Evolutionary conservation across 1,140 invertebrate genomes (phyloP).

Genomic region (Drosophila auraria): DNA sequence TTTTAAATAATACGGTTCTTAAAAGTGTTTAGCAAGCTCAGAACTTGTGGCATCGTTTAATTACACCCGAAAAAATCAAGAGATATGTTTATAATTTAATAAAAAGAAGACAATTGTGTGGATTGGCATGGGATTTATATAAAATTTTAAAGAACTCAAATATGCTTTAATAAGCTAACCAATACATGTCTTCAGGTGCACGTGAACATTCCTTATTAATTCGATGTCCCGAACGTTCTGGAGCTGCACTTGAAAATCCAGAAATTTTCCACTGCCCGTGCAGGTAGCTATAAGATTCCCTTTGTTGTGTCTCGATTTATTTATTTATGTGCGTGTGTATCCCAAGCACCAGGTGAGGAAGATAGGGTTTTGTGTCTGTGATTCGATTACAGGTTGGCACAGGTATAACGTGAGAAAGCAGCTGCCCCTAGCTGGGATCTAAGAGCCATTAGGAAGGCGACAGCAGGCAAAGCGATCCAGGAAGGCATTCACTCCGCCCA

Average conservation of each 20-base stretch:
- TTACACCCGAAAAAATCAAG: neutral
- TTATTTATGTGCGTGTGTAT: slow-evolving; percentile 17
- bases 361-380: slow-evolving; percentile 1
- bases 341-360: slow-evolving; percentile 7
- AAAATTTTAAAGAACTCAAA: too few relatives aligned
- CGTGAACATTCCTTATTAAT: neutral
- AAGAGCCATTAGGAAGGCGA: slow-evolving; percentile 15
- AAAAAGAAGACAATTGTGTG: neutral
- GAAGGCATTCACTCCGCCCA: slow-evolving; percentile 58
- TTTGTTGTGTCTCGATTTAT: slow-evolving; percentile 33
- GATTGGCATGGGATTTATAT: too few relatives aligned
- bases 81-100: neutral
- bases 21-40: slow-evolving; percentile 23
- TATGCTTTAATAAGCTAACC: neutral
- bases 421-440: slow-evolving; percentile 20
- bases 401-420: slow-evolving; percentile 55
- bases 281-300: slow-evolving; percentile 55
- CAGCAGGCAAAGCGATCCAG: slow-evolving; percentile 58
- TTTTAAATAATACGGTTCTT: neutral
- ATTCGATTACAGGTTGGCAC: slow-evolving; percentile 39
- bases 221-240: neutral
- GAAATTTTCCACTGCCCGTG: slow-evolving; percentile 56
- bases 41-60: slow-evolving; percentile 1
- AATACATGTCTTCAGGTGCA: neutral
- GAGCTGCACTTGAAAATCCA: slow-evolving; percentile 22